A percentile compares a stretch with the other conserved stretches of the same genome.
These are phyloP conservation scores for Nephrotoma guestfalica DNA, from an alignment of 2,888 invertebrate genomes.

Conservation along the genomic window DNA sequence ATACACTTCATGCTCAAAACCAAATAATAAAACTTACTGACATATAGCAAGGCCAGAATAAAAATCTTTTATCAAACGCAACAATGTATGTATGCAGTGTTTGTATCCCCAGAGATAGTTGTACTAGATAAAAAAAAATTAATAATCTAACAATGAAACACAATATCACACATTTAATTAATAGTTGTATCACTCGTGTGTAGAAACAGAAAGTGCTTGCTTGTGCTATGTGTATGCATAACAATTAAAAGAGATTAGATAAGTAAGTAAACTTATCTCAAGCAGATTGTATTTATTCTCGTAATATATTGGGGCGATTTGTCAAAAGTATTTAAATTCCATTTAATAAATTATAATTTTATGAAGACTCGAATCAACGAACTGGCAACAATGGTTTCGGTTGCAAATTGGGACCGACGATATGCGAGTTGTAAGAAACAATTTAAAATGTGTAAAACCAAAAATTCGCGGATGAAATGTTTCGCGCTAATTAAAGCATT, in stretches of 20 bases:
- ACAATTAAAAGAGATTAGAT: not conserved
- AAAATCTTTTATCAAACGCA: too few relatives aligned
- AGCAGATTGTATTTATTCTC: not conserved
- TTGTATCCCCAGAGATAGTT: not conserved
- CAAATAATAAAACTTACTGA: too few relatives aligned
- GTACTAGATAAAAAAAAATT: not conserved
- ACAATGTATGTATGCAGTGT: not conserved
- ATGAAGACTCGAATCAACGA: too few relatives aligned
- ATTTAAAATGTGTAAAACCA: not conserved
- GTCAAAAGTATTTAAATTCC: too few relatives aligned
- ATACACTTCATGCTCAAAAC: too few relatives aligned
- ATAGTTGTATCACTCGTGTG: not conserved
- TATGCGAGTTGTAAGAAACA: not conserved
- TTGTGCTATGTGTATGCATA: not conserved
- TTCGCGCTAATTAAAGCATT: not conserved
- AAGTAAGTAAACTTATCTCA: not conserved
- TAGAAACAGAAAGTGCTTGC: not conserved
- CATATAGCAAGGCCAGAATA: too few relatives aligned
- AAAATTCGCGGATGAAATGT: not conserved
- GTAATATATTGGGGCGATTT: not conserved
- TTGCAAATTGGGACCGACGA: not conserved
- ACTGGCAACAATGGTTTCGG: too few relatives aligned
- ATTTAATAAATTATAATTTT: too few relatives aligned
- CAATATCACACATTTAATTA: not conserved
- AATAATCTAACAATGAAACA: not conserved